Evolutionary conservation across 1,140 invertebrate genomes (phyloP).

Genomic region (Triops longicaudatus): DNA sequence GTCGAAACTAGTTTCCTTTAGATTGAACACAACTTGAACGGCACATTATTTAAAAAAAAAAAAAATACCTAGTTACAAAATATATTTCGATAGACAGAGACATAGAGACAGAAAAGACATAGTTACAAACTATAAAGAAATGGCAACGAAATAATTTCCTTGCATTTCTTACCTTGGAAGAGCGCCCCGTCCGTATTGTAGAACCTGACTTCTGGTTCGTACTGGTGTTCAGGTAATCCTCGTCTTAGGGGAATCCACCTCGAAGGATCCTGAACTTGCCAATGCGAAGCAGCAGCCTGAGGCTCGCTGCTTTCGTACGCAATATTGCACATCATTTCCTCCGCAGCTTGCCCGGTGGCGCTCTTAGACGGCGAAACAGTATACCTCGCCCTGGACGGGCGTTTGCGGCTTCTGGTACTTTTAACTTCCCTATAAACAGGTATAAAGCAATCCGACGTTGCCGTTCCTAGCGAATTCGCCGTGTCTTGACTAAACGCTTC

Average conservation of each 20-base stretch:
- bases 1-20: too few relatives aligned
- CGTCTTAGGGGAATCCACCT: background rate
- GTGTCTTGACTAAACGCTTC: background rate
- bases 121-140: too few relatives aligned
- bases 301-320: too few relatives aligned
- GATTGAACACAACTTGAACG: too few relatives aligned
- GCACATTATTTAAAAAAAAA: too few relatives aligned
- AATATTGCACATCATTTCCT: too few relatives aligned
- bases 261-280: constrained; percentile 2
- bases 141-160: too few relatives aligned
- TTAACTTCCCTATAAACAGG: background rate
- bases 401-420: background rate
- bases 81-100: too few relatives aligned
- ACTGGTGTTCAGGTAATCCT: background rate
- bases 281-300: background rate
- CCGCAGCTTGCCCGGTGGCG: background rate
- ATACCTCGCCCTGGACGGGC: background rate
- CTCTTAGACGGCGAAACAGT: background rate
- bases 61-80: too few relatives aligned
- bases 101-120: too few relatives aligned
- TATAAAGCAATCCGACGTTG: background rate
- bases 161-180: background rate
- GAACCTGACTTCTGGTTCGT: background rate
- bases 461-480: background rate
- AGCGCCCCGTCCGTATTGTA: background rate